Conservation (phyloP, 2,113 vertebrate species). For the Cebidichthys violaceus region DNA sequence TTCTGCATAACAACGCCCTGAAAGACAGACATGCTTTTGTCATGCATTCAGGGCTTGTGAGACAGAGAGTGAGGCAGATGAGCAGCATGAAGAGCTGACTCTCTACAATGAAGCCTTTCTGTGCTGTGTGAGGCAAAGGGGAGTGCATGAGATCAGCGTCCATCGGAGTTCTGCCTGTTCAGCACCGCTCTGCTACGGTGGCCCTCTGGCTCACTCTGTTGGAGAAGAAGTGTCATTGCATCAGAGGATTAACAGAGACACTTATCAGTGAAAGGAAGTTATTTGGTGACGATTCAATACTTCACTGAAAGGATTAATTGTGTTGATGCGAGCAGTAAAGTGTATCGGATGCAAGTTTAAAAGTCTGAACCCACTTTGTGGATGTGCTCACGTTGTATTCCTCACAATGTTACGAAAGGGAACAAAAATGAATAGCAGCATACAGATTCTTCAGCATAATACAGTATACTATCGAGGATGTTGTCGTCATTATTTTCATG, state of each 20-base stretch:
- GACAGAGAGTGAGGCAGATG: constrained; percentile 58
- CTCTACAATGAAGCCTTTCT: constrained; percentile 68
- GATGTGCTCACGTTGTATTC: neutral
- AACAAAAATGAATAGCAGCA: neutral
- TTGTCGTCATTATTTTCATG: neutral
- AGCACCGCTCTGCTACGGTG: neutral
- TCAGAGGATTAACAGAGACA: constrained; percentile 1
- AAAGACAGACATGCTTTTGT: constrained; percentile 62
- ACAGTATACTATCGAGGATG: neutral
- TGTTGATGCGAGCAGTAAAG: constrained; percentile 1
- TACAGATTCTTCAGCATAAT: neutral
- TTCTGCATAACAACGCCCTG: constrained; percentile 29
- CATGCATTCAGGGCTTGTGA: constrained; percentile 26
- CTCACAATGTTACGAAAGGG: neutral
- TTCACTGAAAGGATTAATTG: constrained; percentile 13
- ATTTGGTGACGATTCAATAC: constrained; percentile 38
- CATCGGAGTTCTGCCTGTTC: neutral
- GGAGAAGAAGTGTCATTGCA: constrained; percentile 46
- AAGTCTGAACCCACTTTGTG: neutral
- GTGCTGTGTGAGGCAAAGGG: constrained; percentile 34
- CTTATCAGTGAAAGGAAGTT: constrained; percentile 1
- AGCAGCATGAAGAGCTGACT: constrained; percentile 51
- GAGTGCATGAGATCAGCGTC: constrained; percentile 64
- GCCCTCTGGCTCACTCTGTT: constrained; percentile 67
- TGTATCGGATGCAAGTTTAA: neutral